phyloP scores from a whole-genome alignment of 1,140 invertebrate species.

The Drosophila quadrilineata region DNA sequence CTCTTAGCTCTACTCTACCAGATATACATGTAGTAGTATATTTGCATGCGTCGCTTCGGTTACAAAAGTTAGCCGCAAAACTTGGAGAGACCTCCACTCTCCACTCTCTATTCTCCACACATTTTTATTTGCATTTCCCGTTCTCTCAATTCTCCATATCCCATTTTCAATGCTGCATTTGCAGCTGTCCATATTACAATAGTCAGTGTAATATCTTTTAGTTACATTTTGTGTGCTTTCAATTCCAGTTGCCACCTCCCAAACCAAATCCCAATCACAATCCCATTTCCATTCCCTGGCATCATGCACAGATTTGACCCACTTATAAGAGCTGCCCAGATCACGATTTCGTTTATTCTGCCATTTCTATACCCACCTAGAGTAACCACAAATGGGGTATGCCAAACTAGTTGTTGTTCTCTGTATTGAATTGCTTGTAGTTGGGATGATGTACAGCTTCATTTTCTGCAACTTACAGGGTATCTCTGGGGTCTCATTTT shows the following conservation, averaged over 20 bases:
- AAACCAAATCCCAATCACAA: too few species aligned
- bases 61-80: conserved; percentile 32
- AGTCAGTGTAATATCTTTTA: conserved; percentile 31
- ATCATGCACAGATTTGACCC: conserved; percentile 55
- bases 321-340: conserved; percentile 41
- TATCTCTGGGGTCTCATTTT: background rate
- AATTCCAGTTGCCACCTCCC: conserved; percentile 45
- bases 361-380: background rate
- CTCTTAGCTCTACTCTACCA: conserved; percentile 41
- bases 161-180: background rate
- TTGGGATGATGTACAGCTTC: background rate
- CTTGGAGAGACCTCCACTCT: too few species aligned
- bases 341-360: conserved; percentile 50
- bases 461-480: background rate
- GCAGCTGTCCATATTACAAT: conserved; percentile 16
- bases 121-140: conserved; percentile 62
- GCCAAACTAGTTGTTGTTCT: background rate
- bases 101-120: conserved; percentile 42
- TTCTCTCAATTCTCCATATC: too few species aligned
- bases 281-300: conserved; percentile 31
- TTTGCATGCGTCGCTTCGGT: conserved; percentile 36
- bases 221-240: conserved; percentile 44
- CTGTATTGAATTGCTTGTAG: background rate
- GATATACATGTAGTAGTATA: too few species aligned
- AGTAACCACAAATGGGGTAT: background rate